phyloP scores from a whole-genome alignment of 2,113 vertebrate species.

The Trichechus manatus region DNA sequence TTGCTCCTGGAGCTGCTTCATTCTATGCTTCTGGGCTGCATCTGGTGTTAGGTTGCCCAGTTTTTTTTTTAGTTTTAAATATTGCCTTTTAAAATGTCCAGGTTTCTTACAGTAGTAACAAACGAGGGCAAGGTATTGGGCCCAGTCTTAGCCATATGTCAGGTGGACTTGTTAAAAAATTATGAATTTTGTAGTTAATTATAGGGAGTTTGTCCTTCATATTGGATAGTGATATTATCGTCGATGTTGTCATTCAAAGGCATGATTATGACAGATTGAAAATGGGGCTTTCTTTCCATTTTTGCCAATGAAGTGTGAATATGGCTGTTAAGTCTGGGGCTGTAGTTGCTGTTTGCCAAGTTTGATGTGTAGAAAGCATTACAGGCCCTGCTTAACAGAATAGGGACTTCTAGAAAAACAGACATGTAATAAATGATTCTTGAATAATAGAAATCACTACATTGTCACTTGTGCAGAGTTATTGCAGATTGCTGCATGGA shows the following conservation, averaged over 20 bases:
- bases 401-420: constrained; percentile 37
- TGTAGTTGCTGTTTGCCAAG: background rate
- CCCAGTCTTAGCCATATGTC: too few species aligned
- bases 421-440: background rate
- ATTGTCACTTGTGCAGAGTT: background rate
- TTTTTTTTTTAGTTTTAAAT: too few species aligned
- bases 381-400: background rate
- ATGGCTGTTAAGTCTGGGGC: background rate
- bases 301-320: constrained; percentile 20
- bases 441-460: constrained; percentile 31
- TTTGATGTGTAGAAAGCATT: constrained; percentile 16
- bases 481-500: background rate
- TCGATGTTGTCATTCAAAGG: background rate
- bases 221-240: background rate
- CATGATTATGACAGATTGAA: background rate
- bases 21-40: too few species aligned
- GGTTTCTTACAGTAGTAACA: too few species aligned
- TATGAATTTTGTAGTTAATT: constrained; percentile 45
- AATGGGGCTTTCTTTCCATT: background rate
- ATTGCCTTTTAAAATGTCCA: too few species aligned
- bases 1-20: too few species aligned
- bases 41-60: too few species aligned
- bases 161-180: background rate
- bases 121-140: too few species aligned
- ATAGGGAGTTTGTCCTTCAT: constrained; percentile 2